Conservation (phyloP, 2,113 vertebrate species). For the Nicator chloris region DNA sequence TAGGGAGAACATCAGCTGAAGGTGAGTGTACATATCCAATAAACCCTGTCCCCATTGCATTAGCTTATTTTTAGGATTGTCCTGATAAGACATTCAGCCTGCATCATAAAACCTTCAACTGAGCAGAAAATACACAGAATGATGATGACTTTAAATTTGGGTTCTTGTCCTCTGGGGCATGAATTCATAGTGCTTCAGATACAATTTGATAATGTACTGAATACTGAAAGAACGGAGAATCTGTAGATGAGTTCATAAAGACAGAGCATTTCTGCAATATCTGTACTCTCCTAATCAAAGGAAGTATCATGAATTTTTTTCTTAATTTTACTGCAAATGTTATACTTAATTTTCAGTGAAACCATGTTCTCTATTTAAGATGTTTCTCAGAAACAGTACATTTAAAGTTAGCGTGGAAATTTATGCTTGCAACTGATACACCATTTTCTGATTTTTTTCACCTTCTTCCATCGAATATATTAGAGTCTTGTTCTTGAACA, state of each 20-base stretch:
- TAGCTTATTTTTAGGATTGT: conserved; percentile 66
- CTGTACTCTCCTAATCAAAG: background rate
- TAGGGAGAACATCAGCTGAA: conserved; percentile 52
- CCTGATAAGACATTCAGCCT: conserved; percentile 37
- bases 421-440: background rate
- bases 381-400: background rate
- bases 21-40: conserved; percentile 48
- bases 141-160: conserved; percentile 60
- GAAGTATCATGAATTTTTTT: background rate
- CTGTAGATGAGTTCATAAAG: conserved; percentile 3
- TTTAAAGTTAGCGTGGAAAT: background rate
- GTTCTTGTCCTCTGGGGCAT: conserved; percentile 44
- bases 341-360: background rate
- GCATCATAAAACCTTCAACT: conserved; percentile 54
- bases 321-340: background rate
- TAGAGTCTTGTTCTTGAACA: conserved; percentile 57
- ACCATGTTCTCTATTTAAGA: background rate
- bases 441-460: conserved; percentile 15
- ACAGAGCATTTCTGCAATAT: background rate
- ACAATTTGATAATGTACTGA: conserved; percentile 10
- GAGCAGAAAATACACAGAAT: conserved; percentile 50
- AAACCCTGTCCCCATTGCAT: conserved; percentile 58
- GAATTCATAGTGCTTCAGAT: conserved; percentile 43
- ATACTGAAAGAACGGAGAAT: background rate
- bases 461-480: conserved; percentile 34